Evolutionary conservation across 2,113 vertebrate genomes (phyloP), one percentile per base, ranked within the genome.

Genomic region (Castor canadensis): DNA sequence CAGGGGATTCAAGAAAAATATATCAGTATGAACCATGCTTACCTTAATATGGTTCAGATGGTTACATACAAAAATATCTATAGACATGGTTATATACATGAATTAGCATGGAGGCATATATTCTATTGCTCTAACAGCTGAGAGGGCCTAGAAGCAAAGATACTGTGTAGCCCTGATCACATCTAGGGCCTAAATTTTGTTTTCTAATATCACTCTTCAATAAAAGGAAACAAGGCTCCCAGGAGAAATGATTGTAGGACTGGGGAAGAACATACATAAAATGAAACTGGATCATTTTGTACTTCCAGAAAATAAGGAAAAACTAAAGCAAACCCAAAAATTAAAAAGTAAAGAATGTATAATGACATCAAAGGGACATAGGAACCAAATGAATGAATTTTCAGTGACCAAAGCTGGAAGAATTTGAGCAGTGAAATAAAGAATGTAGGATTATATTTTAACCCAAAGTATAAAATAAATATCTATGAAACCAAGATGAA

Each of bases 61-160:
- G 8, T 10, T 56, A n/a, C 32, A 87, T 56, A 28, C 20, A 73
- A 38, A 88, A 58, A n/a, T 49, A 49, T 47, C 6, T 30, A 3
- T 15, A 26, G 16, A 43, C 40, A n/a, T 30, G 4, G 5, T 0
- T 43, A 5, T 11, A 15, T 30, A 16, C 1, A 30, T 71, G n/a
- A 24, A 0, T n/a, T 64, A 87, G 10, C 40, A 76, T 87, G 12
- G 9, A 87, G 4, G 6, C 3, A 9, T 84, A 32, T 17, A 30
- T n/a, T 79, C 5, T n/a, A 20, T 58, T 71, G 60, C 26, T 90
- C 5, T 54, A 2, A 75, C 26, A 79, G n/a, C n/a, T n/a, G n/a
- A n/a, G n/a, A n/a, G 8, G 17, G 19, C 17, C 8, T 60, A 82
- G 38, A 71, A 47, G n/a, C 24, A 83, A 72, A 3, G 43, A 69